Conservation (phyloP, 2,888 invertebrate species). For the Pyrocoelia pectoralis region DNA sequence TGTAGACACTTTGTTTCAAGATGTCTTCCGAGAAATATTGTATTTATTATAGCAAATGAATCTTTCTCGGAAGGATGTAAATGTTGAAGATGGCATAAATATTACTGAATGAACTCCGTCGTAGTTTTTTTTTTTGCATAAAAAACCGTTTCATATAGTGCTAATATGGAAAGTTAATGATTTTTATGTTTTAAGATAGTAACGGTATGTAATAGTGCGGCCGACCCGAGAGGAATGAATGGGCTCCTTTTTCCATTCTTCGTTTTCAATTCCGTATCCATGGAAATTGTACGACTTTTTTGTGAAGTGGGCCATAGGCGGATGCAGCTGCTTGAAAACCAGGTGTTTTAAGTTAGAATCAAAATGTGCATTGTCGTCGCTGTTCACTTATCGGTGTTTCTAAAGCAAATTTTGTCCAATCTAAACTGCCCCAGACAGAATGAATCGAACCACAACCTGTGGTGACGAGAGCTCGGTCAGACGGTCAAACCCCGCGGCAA, state of each 20-base stretch:
- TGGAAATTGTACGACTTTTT: slow-evolving; percentile 23
- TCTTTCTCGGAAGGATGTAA: no score
- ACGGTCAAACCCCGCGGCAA: slow-evolving; percentile 45
- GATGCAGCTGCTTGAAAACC: slow-evolving; percentile 29
- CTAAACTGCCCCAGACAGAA: not conserved
- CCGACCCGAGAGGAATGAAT: slow-evolving; percentile 31
- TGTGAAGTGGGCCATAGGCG: slow-evolving; percentile 34
- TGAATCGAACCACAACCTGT: slow-evolving; percentile 26
- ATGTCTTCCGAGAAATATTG: no score
- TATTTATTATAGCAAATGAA: no score
- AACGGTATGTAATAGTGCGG: slow-evolving; percentile 26
- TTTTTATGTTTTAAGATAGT: slow-evolving; percentile 16
- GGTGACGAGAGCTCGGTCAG: slow-evolving; percentile 42
- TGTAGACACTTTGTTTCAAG: no score
- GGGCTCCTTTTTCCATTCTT: slow-evolving; percentile 27
- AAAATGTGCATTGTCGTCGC: not conserved
- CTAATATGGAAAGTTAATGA: slow-evolving; percentile 7
- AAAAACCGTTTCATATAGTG: slow-evolving; percentile 2
- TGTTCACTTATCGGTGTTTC: not conserved
- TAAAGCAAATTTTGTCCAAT: slow-evolving; percentile 24
- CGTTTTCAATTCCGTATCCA: slow-evolving; percentile 32
- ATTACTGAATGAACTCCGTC: no score
- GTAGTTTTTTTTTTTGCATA: not conserved
- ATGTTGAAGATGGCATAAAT: no score
- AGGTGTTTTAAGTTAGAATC: slow-evolving; percentile 12